phyloP scores from a whole-genome alignment of 2,113 vertebrate genomes.

The Ictalurus furcatus region DNA sequence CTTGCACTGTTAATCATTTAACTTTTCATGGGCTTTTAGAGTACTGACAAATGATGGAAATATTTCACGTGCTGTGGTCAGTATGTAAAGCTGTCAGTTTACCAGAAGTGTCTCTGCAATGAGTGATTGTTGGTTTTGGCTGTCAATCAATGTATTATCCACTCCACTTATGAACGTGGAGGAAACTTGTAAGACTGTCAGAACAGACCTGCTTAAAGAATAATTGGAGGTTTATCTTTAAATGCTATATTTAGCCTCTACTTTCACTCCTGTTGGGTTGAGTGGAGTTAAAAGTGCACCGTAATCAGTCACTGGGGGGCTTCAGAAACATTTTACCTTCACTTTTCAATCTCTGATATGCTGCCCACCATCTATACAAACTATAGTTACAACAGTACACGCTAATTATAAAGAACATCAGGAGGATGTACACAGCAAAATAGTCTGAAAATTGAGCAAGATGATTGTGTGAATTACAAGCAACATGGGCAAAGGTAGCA shows the following conservation, averaged over 20 bases:
- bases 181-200: background rate
- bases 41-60: background rate
- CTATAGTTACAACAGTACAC: background rate
- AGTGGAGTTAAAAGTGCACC: background rate
- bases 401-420: background rate
- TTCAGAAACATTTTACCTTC: background rate
- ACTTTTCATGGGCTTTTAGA: background rate
- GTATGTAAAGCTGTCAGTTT: background rate
- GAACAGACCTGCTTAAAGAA: too few relatives aligned
- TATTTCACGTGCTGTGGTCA: background rate
- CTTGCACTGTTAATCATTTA: background rate
- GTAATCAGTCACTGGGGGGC: too few relatives aligned
- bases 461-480: background rate
- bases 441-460: background rate
- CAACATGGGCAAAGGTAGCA: background rate
- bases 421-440: background rate
- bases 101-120: background rate
- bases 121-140: background rate
- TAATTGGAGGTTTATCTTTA: background rate
- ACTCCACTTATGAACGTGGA: background rate
- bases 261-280: background rate
- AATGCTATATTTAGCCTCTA: background rate
- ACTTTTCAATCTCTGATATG: background rate
- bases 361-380: background rate
- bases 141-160: background rate